Evolutionary conservation across 2,888 invertebrate species (phyloP).

Genomic region (Himalopsyche kuldschensis): DNA sequence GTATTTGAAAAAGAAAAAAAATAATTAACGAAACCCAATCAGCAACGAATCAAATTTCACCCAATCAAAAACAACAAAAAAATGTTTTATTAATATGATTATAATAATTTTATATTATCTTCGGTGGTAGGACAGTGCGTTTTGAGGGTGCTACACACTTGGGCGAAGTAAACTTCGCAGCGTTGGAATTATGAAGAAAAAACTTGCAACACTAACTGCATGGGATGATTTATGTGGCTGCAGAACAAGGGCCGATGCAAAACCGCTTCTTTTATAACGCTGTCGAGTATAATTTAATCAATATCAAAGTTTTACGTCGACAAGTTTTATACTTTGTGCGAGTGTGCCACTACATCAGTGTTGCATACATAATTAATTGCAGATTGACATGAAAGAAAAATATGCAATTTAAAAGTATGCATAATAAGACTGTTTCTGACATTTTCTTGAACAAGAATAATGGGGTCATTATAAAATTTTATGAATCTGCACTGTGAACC

Average conservation of each 20-base stretch:
- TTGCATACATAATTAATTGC: not conserved
- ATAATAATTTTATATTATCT: too few species aligned
- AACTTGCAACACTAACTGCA: conserved; percentile 10
- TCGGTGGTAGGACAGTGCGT: not conserved
- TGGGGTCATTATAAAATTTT: too few species aligned
- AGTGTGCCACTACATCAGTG: not conserved
- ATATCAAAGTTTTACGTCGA: not conserved
- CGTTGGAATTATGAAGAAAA: not conserved
- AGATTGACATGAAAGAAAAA: not conserved
- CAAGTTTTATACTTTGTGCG: not conserved
- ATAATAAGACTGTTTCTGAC: too few species aligned
- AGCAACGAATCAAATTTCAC: too few species aligned
- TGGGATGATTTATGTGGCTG: not conserved
- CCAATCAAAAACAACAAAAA: too few species aligned
- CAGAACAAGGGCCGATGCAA: not conserved
- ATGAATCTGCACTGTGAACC: too few species aligned
- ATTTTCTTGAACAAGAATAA: too few species aligned
- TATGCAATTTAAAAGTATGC: not conserved
- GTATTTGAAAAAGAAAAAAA: too few species aligned
- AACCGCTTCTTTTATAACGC: not conserved
- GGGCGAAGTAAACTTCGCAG: not conserved
- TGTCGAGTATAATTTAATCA: not conserved
- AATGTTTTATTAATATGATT: too few species aligned
- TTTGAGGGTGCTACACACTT: not conserved
- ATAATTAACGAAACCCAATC: too few species aligned